phyloP scores from a whole-genome alignment of 2,113 vertebrate genomes.

The Larimichthys crocea region DNA sequence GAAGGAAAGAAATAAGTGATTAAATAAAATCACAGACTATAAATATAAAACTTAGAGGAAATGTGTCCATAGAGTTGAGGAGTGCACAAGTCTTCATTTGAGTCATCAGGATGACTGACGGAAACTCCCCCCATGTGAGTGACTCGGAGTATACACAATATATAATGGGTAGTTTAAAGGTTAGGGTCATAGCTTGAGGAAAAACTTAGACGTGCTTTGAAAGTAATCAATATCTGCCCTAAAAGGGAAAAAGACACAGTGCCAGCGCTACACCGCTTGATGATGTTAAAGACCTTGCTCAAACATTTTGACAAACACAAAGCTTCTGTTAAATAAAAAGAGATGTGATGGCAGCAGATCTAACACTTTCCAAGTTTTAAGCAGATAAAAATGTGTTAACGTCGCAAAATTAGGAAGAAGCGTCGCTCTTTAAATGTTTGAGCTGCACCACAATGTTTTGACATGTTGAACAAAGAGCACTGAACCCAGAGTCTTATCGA shows the following conservation, averaged over 20 bases:
- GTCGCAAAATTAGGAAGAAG: background rate
- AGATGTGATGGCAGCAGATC: background rate
- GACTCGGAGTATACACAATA: background rate
- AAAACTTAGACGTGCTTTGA: conserved; percentile 24
- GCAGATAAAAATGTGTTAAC: background rate
- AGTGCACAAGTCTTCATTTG: background rate
- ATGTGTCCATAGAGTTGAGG: background rate
- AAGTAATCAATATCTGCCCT: conserved; percentile 48
- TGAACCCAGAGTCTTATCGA: too few species aligned
- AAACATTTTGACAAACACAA: background rate
- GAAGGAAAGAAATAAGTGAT: background rate
- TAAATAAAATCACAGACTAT: conserved; percentile 1
- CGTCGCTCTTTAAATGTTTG: background rate
- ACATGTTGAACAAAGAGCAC: too few species aligned
- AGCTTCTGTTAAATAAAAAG: background rate
- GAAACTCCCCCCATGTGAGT: background rate
- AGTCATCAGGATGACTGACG: background rate
- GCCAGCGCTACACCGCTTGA: background rate
- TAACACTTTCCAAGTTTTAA: background rate
- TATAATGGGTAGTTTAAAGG: conserved; percentile 22
- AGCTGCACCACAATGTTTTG: background rate
- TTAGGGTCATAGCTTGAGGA: conserved; percentile 23
- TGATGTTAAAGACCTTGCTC: background rate
- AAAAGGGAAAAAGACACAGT: conserved; percentile 33
- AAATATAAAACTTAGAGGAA: conserved; percentile 33